Evolutionary conservation across 1,140 invertebrate species (phyloP), one percentile per base, ranked within the genome.

Genomic region (Pemphigus obesinymphae): DNA sequence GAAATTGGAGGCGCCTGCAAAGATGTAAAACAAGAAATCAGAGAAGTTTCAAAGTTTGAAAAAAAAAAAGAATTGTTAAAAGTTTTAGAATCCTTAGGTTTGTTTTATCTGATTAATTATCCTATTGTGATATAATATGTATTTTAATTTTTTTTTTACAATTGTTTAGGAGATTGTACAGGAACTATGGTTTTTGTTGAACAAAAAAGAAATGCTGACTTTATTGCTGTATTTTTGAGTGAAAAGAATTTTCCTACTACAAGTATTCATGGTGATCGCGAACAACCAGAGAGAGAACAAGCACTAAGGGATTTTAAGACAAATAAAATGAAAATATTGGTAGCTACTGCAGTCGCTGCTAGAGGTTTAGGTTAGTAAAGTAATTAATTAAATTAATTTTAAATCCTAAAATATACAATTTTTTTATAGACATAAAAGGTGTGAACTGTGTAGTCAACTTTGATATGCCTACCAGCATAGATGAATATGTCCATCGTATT

Each of bases 291-390:
- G 40, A 48, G 83, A 66, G 83, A 83, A 40, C 58, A 50, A n/a
- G 81, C 58, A 1, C 26, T 83, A 43, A 53, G 58, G 50, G 97
- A 98, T 88, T 99, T 99, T 89, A 92, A 96, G 85, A 91, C 91
- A 85, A 97, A 96, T 84, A 93, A 92, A 87, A 93, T 93, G 72
- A 94, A 93, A 82, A 97, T 99, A 87, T 89, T 99, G 84, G 94
- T 99, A 83, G 98, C 98, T 85, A 99, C 98, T 83, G 98, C 99
- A 90, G 97, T 99, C 86, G 98, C 97, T 83, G 97, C 97, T 83
- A 91, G 97, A 87, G 98, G 98, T 87, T 90, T 99, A 89, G 97
- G 97, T 99, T 83, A 84, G 84, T 85, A 1, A 31, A 29, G 13
- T 70, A 0, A 3, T 15, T 40, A 26, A 45, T 26, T 43, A n/a